These are phyloP conservation scores for Eilema depressum DNA, from an alignment of 2,888 invertebrate genomes.

Conservation along the genomic window DNA sequence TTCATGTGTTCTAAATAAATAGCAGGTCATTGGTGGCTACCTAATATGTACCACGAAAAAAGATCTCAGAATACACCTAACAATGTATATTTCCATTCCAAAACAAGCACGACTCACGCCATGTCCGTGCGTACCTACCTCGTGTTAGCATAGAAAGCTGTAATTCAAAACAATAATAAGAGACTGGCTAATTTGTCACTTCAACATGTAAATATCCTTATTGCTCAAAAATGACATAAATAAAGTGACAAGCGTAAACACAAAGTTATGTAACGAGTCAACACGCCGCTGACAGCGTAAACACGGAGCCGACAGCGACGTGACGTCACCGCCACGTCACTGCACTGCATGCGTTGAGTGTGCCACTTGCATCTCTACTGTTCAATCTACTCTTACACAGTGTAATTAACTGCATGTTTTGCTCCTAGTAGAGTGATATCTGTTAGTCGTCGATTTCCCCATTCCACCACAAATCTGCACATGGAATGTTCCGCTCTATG, in stretches of 20 bases:
- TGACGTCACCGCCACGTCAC: background rate
- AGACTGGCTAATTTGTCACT: background rate
- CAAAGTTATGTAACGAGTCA: background rate
- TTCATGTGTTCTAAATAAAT: too few species aligned
- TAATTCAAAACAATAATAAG: background rate
- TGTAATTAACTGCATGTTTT: background rate
- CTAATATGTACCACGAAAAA: background rate
- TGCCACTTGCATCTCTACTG: too few species aligned
- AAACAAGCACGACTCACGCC: background rate
- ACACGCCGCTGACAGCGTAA: background rate
- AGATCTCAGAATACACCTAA: background rate
- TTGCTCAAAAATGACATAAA: background rate
- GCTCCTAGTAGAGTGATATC: background rate
- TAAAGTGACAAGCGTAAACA: background rate
- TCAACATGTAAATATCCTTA: background rate
- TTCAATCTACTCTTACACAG: too few species aligned
- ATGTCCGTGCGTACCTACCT: background rate
- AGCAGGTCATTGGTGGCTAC: too few species aligned
- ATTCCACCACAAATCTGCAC: background rate
- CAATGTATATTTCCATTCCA: background rate
- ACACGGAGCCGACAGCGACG: too few species aligned
- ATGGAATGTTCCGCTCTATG: background rate
- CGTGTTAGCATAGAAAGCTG: background rate
- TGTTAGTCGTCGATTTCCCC: background rate
- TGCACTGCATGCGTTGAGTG: background rate